Conservation (phyloP, 2,113 vertebrate species). For the Pycnonotus jocosus region DNA sequence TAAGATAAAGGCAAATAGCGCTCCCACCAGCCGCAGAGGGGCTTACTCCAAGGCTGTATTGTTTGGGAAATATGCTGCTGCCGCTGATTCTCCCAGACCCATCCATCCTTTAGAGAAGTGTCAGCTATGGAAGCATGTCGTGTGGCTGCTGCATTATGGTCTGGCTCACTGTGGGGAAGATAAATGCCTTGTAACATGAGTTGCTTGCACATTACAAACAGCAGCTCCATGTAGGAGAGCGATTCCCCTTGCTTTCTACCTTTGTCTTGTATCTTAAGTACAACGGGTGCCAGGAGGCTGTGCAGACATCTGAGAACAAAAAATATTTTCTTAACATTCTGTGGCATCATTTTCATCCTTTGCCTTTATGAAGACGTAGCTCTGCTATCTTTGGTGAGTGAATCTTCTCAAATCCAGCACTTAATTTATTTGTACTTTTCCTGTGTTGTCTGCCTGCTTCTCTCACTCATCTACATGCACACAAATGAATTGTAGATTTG, state of each 20-base stretch:
- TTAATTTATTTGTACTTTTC: conserved; percentile 61
- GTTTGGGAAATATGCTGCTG: conserved; percentile 36
- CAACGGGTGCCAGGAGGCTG: neutral
- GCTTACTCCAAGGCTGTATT: neutral
- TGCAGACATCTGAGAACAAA: conserved; percentile 36
- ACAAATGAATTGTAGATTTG: conserved; percentile 42
- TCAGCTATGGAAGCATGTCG: neutral
- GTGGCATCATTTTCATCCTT: conserved; percentile 52
- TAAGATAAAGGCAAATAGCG: neutral
- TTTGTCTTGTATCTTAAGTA: conserved; percentile 26
- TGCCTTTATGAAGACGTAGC: conserved; percentile 36
- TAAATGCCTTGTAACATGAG: neutral
- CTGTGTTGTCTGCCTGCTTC: conserved; percentile 43
- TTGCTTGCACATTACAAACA: neutral
- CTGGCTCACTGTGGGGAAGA: conserved; percentile 13
- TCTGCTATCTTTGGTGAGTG: conserved; percentile 23
- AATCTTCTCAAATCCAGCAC: conserved; percentile 38
- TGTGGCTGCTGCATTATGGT: conserved; percentile 19
- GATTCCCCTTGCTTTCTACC: neutral
- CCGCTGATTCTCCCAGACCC: neutral
- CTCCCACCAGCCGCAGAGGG: neutral
- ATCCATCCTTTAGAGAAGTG: conserved; percentile 26
- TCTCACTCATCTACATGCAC: neutral
- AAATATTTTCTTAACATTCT: conserved; percentile 30
- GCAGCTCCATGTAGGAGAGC: conserved; percentile 15